Conservation (phyloP, 2,888 invertebrate species). For the Plagodis pulveraria region DNA sequence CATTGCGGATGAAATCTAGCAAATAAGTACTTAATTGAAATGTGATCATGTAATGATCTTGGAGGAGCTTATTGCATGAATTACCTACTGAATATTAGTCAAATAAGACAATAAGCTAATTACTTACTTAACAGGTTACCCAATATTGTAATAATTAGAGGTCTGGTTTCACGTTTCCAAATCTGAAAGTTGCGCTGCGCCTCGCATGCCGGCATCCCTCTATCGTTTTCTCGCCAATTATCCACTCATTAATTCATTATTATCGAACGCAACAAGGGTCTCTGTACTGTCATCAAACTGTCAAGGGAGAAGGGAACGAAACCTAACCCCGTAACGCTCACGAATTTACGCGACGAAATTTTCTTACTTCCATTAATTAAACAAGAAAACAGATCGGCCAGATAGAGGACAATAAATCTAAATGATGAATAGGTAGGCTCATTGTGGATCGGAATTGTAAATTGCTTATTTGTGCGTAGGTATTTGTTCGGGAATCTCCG, state of each 20-base stretch:
- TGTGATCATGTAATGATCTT: too few relatives aligned
- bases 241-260: constrained; percentile 38
- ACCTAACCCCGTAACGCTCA: constrained; percentile 45
- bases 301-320: constrained; percentile 41
- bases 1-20: too few relatives aligned
- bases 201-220: neutral
- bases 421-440: constrained; percentile 81
- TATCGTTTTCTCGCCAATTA: constrained; percentile 30
- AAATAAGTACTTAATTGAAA: too few relatives aligned
- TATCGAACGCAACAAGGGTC: constrained; percentile 41
- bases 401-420: constrained; percentile 82
- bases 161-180: constrained; percentile 1
- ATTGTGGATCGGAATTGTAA: constrained; percentile 74
- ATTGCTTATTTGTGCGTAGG: constrained; percentile 70
- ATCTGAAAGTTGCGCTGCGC: constrained; percentile 6
- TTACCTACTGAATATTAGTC: too few relatives aligned
- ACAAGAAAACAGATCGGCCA: constrained; percentile 79
- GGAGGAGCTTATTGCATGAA: too few relatives aligned
- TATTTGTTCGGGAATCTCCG: constrained; percentile 49
- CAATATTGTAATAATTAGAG: too few relatives aligned
- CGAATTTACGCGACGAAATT: constrained; percentile 58
- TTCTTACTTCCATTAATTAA: constrained; percentile 80
- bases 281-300: constrained; percentile 44
- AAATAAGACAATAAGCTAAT: too few relatives aligned
- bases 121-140: too few relatives aligned